Evolutionary conservation across 2,888 invertebrate species (phyloP).

Genomic region (Pollenia labialis): DNA sequence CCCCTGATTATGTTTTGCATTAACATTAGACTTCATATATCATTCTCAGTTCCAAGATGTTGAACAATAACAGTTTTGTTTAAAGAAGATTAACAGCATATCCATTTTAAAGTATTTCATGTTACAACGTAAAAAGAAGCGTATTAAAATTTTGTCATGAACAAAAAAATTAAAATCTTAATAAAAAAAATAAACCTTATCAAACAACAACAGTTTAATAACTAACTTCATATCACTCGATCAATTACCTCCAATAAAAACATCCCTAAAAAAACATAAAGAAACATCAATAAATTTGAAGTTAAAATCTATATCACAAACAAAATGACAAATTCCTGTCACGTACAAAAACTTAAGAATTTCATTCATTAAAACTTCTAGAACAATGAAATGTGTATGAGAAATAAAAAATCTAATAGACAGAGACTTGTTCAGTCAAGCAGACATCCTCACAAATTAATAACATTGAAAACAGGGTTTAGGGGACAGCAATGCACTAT

Average conservation of each 20-base stretch:
- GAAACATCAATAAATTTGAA: conserved; percentile 23
- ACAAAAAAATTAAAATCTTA: too few relatives aligned
- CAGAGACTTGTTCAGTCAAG: conserved; percentile 60
- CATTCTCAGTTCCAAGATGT: too few relatives aligned
- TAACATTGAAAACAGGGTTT: conserved; percentile 9
- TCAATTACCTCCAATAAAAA: conserved; percentile 31
- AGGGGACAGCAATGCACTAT: conserved; percentile 29
- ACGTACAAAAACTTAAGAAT: conserved; percentile 64
- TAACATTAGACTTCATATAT: too few relatives aligned
- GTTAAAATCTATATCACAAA: conserved; percentile 25
- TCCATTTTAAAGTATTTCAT: too few relatives aligned
- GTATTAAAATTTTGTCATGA: too few relatives aligned
- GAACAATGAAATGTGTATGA: conserved; percentile 10
- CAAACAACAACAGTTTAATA: conserved; percentile 17
- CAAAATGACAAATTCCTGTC: conserved; percentile 64
- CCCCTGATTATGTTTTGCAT: too few relatives aligned
- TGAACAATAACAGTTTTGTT: too few relatives aligned
- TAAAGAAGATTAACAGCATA: too few relatives aligned
- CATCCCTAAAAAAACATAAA: not conserved
- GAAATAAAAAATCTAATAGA: conserved; percentile 54
- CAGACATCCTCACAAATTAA: conserved; percentile 65
- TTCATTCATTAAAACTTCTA: conserved; percentile 59
- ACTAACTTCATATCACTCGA: conserved; percentile 24
- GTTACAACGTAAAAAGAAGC: too few relatives aligned
- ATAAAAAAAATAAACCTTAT: too few relatives aligned